phyloP scores from a whole-genome alignment of 2,113 vertebrate genomes.

The Potamarius usumacintae region DNA sequence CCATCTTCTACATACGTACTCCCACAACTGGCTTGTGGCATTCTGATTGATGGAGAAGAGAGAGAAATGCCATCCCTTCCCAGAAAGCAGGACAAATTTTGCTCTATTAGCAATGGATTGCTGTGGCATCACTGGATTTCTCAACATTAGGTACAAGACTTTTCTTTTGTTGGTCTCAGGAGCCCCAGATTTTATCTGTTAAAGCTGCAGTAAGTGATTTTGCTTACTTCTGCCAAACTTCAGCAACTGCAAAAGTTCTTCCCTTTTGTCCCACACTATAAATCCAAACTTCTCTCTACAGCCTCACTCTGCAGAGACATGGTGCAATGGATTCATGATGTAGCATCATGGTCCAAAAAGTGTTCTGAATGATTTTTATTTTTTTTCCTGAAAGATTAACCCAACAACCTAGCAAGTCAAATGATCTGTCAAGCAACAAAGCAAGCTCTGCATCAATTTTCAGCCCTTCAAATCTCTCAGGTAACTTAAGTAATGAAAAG shows the following conservation, averaged over 20 bases:
- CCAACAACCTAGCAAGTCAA: neutral
- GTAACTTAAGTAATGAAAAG: neutral
- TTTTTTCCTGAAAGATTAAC: neutral
- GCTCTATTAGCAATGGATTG: neutral
- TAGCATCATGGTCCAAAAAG: neutral
- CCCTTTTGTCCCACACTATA: neutral
- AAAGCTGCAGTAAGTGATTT: neutral
- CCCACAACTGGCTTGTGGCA: neutral
- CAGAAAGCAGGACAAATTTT: neutral
- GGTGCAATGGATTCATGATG: neutral
- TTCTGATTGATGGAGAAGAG: neutral
- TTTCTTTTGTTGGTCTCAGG: neutral
- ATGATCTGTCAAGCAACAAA: slow-evolving; percentile 7
- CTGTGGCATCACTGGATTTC: neutral
- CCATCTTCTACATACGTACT: neutral
- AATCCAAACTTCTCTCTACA: neutral
- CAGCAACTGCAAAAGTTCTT: neutral
- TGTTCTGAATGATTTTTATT: slow-evolving; percentile 4
- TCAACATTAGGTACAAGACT: neutral
- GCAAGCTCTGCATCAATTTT: slow-evolving; percentile 1
- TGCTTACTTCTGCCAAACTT: neutral
- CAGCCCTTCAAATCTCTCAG: slow-evolving; percentile 2
- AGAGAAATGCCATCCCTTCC: neutral
- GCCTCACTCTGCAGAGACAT: neutral
- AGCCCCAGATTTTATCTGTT: neutral